Conservation (phyloP, 2,888 invertebrate genomes). For the Alviniconcha strummeri region DNA sequence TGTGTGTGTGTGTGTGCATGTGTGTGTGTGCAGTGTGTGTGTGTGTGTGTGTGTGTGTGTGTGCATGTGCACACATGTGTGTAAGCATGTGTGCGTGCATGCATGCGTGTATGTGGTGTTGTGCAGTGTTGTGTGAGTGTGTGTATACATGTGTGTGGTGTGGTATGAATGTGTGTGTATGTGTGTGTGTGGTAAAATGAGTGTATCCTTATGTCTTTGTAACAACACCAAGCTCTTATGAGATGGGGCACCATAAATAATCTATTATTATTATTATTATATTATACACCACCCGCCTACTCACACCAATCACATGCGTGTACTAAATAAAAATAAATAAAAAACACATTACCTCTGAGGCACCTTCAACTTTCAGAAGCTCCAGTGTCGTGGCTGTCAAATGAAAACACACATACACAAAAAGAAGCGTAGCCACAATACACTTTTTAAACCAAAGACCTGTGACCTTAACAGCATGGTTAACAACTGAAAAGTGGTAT, state of each 20-base stretch:
- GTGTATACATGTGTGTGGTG: no score
- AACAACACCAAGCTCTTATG: no score
- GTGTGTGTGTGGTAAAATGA: no score
- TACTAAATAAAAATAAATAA: no score
- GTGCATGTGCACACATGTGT: background rate
- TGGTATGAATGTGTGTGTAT: no score
- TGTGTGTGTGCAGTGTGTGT: background rate
- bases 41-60: background rate
- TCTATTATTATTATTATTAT: no score
- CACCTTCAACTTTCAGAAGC: constrained; percentile 44
- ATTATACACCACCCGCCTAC: no score
- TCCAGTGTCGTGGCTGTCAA: constrained; percentile 55
- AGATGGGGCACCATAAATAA: no score
- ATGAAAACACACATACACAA: constrained; percentile 24
- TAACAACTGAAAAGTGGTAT: no score
- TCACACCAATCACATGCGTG: no score
- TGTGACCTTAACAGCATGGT: background rate
- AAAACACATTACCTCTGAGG: constrained; percentile 37
- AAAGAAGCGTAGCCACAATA: background rate
- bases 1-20: background rate
- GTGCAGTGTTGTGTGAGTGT: background rate
- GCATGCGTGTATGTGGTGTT: background rate
- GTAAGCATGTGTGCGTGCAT: background rate
- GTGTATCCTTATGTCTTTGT: no score
- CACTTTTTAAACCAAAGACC: background rate